Percentiles rank a stretch among this genome's conserved stretches.
phyloP scores from a whole-genome alignment of 2,888 invertebrate species.

The Eupithecia inturbata region DNA sequence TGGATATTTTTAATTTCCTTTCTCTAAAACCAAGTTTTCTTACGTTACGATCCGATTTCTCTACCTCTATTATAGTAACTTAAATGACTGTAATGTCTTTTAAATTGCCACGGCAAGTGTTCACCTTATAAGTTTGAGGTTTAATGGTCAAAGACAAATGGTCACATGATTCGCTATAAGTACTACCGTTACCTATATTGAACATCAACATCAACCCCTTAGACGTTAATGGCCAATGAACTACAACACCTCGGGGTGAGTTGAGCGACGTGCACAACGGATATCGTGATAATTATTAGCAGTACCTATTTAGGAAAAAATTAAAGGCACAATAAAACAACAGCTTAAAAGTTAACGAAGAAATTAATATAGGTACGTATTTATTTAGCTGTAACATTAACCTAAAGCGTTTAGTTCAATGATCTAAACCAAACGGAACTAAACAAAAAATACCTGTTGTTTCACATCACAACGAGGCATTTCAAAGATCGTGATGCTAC shows the following conservation, averaged over 20 bases:
- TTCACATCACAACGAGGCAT: slow-evolving; percentile 57
- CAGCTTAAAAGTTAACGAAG: background rate
- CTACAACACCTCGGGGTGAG: too few relatives aligned
- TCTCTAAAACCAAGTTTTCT: background rate
- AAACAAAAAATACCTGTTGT: slow-evolving; percentile 49
- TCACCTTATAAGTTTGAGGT: slow-evolving; percentile 49
- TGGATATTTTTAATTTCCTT: background rate
- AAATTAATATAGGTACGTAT: background rate
- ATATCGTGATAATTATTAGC: background rate
- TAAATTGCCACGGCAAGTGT: slow-evolving; percentile 56
- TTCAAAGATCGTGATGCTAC: slow-evolving; percentile 66
- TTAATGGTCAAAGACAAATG: slow-evolving; percentile 39
- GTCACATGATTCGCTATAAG: background rate
- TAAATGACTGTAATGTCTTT: slow-evolving; percentile 57
- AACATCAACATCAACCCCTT: too few relatives aligned
- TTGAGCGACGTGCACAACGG: too few relatives aligned
- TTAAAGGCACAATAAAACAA: background rate
- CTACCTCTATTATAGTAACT: slow-evolving; percentile 20
- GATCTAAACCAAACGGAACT: slow-evolving; percentile 41
- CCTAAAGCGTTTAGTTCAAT: slow-evolving; percentile 32
- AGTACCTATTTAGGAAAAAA: background rate
- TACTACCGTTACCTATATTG: background rate
- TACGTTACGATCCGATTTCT: background rate
- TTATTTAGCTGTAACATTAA: slow-evolving; percentile 10
- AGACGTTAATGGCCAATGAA: too few relatives aligned